Conservation (phyloP, 2,113 vertebrate genomes). For the Microtus pennsylvanicus region DNA sequence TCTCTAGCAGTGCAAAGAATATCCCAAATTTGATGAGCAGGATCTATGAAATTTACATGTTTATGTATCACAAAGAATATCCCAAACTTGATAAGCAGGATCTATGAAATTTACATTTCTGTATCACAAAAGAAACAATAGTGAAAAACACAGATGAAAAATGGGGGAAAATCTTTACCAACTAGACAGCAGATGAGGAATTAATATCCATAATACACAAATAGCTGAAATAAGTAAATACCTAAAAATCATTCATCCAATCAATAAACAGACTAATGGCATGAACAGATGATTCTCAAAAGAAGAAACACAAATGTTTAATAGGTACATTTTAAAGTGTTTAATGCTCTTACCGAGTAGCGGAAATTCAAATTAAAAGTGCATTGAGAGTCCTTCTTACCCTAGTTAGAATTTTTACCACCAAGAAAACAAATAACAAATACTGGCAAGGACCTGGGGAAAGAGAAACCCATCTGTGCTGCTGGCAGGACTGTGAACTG, state of each 20-base stretch:
- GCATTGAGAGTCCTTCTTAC: neutral
- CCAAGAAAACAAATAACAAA: neutral
- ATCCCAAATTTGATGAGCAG: neutral
- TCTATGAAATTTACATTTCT: too few relatives aligned
- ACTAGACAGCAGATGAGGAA: neutral
- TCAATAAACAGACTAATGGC: neutral
- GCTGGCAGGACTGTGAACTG: neutral
- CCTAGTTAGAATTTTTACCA: neutral
- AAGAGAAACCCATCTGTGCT: neutral
- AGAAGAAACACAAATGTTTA: neutral
- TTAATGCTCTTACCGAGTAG: neutral
- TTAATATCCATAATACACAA: neutral
- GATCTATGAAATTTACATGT: neutral
- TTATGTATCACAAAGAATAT: too few relatives aligned
- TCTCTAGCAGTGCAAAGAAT: neutral
- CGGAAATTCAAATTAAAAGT: neutral
- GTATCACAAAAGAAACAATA: neutral
- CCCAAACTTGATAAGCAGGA: too few relatives aligned
- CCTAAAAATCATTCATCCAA: neutral
- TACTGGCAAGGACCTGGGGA: neutral
- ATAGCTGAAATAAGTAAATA: neutral
- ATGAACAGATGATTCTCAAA: neutral
- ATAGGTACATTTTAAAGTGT: neutral
- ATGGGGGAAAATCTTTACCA: neutral
- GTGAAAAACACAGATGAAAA: neutral